These are phyloP conservation scores for Leptopilina drosophilae DNA, from an alignment of 2,888 invertebrate species.

Conservation along the genomic window DNA sequence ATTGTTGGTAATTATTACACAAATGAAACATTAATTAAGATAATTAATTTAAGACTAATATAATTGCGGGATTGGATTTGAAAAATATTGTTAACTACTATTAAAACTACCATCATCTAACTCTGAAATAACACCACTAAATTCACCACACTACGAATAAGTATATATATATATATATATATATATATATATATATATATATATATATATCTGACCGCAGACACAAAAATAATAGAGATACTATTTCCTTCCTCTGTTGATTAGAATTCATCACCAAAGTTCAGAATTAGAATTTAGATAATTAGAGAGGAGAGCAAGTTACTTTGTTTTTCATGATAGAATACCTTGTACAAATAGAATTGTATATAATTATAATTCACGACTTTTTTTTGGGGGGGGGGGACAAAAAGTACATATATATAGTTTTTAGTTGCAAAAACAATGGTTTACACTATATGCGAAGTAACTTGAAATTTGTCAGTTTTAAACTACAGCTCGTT, in stretches of 20 bases:
- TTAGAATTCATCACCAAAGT: neutral
- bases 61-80: too few species aligned
- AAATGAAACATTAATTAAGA: too few species aligned
- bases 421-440: neutral
- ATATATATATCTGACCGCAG: too few species aligned
- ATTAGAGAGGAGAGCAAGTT: neutral
- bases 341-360: neutral
- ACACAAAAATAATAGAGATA: neutral
- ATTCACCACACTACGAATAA: too few species aligned
- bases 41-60: too few species aligned
- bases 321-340: neutral
- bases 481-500: slow-evolving; percentile 1
- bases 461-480: neutral
- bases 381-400: neutral
- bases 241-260: neutral
- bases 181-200: too few species aligned
- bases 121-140: too few species aligned
- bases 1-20: too few species aligned
- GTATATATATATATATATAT: too few species aligned
- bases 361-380: slow-evolving; percentile 1
- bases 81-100: too few species aligned
- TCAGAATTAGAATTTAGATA: neutral
- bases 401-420: neutral
- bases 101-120: too few species aligned
- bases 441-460: neutral